These are phyloP conservation scores for Sus scrofa DNA, from an alignment of 2,113 vertebrate species.

Conservation along the genomic window T2T-Sscrofa CM001155.3:8465001-8465500, in stretches of 20 bases:
- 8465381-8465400: slow-evolving; percentile 23
- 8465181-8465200: not conserved
- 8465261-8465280: not conserved
- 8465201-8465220: not conserved
- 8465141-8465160: not conserved
- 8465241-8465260: not conserved
- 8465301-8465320: slow-evolving; percentile 18
- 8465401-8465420: slow-evolving; percentile 33
- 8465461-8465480: slow-evolving; percentile 40
- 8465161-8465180: not conserved
- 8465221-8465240: not conserved
- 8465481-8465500: slow-evolving; percentile 65
- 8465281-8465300: not conserved
- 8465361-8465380: not conserved
- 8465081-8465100: not conserved
- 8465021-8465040: not conserved
- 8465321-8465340: slow-evolving; percentile 42
- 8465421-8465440: slow-evolving; percentile 41
- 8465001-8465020: no score
- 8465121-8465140: not conserved
- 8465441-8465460: slow-evolving; percentile 34
- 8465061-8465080: not conserved
- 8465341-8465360: slow-evolving; percentile 48
- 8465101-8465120: not conserved
- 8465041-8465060: not conserved